phyloP scores from a whole-genome alignment of 2,797 vertebrate genomes.

The Cirrhinus molitorella region DNA sequence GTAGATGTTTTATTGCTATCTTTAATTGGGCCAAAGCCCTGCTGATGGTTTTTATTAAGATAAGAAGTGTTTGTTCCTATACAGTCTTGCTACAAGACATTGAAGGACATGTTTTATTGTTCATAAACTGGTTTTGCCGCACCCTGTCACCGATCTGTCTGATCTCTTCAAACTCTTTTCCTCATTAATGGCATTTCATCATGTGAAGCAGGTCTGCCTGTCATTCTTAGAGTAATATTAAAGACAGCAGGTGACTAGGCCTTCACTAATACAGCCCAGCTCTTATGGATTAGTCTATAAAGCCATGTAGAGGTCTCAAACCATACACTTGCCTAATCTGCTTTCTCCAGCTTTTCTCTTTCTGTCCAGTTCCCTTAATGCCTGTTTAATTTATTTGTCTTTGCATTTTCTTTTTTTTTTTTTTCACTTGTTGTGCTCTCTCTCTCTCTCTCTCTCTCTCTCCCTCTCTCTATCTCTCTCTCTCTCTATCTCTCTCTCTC shows the following conservation, averaged over 20 bases:
- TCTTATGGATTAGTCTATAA: conserved; percentile 21
- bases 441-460: too few relatives aligned
- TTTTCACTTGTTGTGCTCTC: background rate
- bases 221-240: conserved; percentile 21
- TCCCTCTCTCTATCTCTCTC: too few relatives aligned
- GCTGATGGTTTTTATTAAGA: background rate
- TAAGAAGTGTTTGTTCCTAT: conserved; percentile 1
- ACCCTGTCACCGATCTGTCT: background rate
- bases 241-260: conserved; percentile 33
- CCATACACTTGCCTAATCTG: conserved; percentile 5
- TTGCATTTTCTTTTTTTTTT: background rate
- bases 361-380: background rate
- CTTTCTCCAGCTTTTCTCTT: background rate
- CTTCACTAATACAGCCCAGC: conserved; percentile 15
- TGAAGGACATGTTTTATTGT: background rate
- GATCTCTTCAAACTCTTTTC: conserved; percentile 28
- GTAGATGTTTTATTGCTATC: background rate
- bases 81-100: background rate
- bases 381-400: background rate
- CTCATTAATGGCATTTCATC: background rate
- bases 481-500: too few relatives aligned
- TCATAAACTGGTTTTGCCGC: background rate
- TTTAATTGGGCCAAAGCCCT: background rate
- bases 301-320: conserved; percentile 7
- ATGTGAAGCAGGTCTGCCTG: conserved; percentile 10